Evolutionary conservation across 2,888 invertebrate genomes (phyloP).

Genomic region (Drosophila cognata): DNA sequence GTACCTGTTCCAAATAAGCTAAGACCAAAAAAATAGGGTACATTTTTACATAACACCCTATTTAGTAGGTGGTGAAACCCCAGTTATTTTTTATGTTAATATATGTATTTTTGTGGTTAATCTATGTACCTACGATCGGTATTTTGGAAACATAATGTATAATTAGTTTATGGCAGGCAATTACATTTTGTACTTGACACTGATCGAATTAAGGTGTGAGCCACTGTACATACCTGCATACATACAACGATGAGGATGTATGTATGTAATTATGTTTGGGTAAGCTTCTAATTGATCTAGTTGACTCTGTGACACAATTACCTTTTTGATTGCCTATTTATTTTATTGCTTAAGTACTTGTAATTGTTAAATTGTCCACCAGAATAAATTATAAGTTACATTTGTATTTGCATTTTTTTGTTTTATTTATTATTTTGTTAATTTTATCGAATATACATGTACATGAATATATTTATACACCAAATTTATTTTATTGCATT

Average conservation of each 20-base stretch:
- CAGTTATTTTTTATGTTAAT: too few relatives aligned
- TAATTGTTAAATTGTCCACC: conserved; percentile 7
- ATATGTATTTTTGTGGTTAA: too few relatives aligned
- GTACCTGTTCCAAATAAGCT: too few relatives aligned
- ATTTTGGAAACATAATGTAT: too few relatives aligned
- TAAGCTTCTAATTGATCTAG: conserved; percentile 21
- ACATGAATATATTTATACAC: conserved; percentile 19
- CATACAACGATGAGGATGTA: background rate
- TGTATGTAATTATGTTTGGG: background rate
- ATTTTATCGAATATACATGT: conserved; percentile 20
- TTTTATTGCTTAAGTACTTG: conserved; percentile 39
- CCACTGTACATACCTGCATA: background rate
- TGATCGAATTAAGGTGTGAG: too few relatives aligned
- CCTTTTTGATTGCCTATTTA: conserved; percentile 31
- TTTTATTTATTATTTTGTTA: conserved; percentile 5
- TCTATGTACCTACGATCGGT: too few relatives aligned
- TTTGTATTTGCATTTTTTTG: conserved; percentile 52
- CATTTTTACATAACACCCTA: too few relatives aligned
- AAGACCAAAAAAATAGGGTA: too few relatives aligned
- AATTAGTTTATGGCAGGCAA: too few relatives aligned
- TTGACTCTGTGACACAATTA: conserved; percentile 13
- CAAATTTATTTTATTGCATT: conserved; percentile 5
- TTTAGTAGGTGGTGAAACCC: too few relatives aligned
- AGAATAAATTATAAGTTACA: conserved; percentile 31
- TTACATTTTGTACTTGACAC: too few relatives aligned